Evolutionary conservation across 1,140 invertebrate species (phyloP), one percentile per base, ranked within the genome.

Genomic region (Rhopalosiphum maidis): DNA sequence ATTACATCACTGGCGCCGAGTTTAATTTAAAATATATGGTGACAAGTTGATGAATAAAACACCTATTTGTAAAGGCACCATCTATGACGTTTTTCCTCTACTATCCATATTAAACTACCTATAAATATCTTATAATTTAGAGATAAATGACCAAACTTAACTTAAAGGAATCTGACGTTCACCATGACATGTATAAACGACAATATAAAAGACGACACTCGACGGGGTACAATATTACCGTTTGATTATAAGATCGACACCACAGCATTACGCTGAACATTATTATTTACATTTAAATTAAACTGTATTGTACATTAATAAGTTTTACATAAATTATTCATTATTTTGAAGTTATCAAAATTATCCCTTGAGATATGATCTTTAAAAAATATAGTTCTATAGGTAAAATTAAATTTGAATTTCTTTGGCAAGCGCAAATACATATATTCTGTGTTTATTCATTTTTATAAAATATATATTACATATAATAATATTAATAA

Each of bases 211-310:
- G 60, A 46, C 9, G 46, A 46, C 46, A 5, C 41, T 5, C 60
- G 60, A n/a, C 15, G 30, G 11, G 15, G n/a, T 1, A 77, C n/a
- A 51, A 51, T 77, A 77, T 77, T 77, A 77, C 30, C n/a, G 9
- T 77, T 77, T 77, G 15, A 6, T n/a, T 77, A 77, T 77, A n/a
- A 77, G 60, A 77, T n/a, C 60, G 60, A 77, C 30, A 15, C 60
- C 60, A 77, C 0, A n/a, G 30, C n/a, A 77, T 77, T 68, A 15
- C 60, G 25, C 11, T 30, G 25, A 68, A 68, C 9, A 15, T 68
- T 77, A 77, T 77, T 77, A 77, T 77, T 77, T 77, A n/a, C 60
- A 77, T 77, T 77, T 77, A 77, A 77, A 77, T 77, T 77, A 77
- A 77, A 77, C n/a, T 77, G 30, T 77, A 77, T 21, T 77, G 4